phyloP scores from a whole-genome alignment of 2,888 invertebrate species.

The Himalopsyche kuldschensis region DNA sequence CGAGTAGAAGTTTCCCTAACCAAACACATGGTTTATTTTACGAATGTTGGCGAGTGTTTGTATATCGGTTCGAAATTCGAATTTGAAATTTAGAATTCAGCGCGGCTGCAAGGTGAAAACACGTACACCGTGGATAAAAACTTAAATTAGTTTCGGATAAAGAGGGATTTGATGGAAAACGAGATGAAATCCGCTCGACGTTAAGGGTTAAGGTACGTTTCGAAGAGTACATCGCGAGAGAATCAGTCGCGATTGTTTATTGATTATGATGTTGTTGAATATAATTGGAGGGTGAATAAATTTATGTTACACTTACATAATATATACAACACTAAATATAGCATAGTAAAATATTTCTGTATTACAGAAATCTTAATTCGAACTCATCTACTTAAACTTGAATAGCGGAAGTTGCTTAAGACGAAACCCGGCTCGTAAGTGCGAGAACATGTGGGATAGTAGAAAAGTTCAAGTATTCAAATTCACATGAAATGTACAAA shows the following conservation, averaged over 20 bases:
- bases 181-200: not conserved
- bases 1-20: not conserved
- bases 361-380: no score
- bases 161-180: conserved; percentile 20
- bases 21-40: not conserved
- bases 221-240: not conserved
- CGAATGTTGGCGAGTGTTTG: not conserved
- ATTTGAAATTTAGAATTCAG: conserved; percentile 20
- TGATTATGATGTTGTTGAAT: no score
- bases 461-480: no score
- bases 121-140: conserved; percentile 31
- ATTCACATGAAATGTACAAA: no score
- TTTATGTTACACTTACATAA: no score
- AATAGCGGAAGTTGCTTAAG: no score
- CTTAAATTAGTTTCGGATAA: conserved; percentile 36
- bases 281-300: no score
- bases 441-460: no score
- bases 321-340: no score
- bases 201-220: not conserved
- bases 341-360: no score
- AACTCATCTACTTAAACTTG: no score
- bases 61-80: not conserved
- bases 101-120: conserved; percentile 16
- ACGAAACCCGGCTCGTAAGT: no score
- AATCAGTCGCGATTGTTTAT: not conserved